Percentiles rank a stretch among this genome's conserved stretches.
phyloP scores from a whole-genome alignment of 2,888 invertebrate species.

The Dugesia japonica region DNA sequence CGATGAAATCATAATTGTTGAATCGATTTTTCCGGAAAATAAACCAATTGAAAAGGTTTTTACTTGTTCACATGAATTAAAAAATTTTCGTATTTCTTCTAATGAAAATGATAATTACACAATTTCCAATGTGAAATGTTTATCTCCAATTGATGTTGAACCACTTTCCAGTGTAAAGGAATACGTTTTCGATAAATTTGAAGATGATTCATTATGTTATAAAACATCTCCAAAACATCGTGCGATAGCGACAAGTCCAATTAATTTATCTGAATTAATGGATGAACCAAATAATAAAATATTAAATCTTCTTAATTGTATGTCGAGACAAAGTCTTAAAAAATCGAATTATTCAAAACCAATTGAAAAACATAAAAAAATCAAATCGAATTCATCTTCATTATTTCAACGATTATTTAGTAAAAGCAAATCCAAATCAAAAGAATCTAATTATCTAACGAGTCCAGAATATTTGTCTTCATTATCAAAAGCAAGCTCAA shows the following conservation, averaged over 20 bases:
- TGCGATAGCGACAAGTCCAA: neutral
- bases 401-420: neutral
- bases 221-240: neutral
- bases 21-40: neutral
- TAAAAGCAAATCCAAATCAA: neutral
- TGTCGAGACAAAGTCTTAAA: neutral
- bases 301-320: neutral
- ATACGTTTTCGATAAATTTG: neutral
- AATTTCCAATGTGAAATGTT: neutral
- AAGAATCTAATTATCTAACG: neutral
- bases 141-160: neutral
- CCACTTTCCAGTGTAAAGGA: neutral
- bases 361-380: neutral
- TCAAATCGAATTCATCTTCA: neutral
- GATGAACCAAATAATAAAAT: neutral
- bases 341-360: neutral
- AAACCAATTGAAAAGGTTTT: neutral
- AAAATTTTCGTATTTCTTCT: neutral
- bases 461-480: neutral
- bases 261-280: neutral
- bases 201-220: neutral
- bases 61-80: neutral
- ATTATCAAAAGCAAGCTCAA: neutral
- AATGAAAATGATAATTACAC: neutral
- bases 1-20: neutral